phyloP scores from a whole-genome alignment of 2,888 invertebrate species.

The Anarsia innoxiella region DNA sequence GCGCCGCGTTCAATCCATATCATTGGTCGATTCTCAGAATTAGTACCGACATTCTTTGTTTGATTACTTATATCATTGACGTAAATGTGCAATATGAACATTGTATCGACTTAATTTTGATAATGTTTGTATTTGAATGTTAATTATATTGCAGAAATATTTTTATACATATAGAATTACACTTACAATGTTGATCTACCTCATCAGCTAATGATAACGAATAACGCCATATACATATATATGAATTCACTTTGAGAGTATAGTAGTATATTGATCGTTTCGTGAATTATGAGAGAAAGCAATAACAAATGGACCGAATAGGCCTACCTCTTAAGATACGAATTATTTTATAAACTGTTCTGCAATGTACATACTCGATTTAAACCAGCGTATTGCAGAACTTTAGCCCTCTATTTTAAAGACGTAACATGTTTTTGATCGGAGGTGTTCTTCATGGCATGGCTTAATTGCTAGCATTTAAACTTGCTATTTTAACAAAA shows the following conservation, averaged over 20 bases:
- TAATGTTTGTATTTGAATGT: slow-evolving; percentile 72
- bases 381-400: too few relatives aligned
- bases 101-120: slow-evolving; percentile 63
- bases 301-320: slow-evolving; percentile 34
- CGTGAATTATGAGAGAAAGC: slow-evolving; percentile 14
- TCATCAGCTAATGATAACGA: slow-evolving; percentile 45
- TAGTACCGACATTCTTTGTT: slow-evolving; percentile 31
- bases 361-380: slow-evolving; percentile 1
- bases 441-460: too few relatives aligned
- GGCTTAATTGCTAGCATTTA: too few relatives aligned
- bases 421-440: neutral
- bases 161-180: slow-evolving; percentile 69
- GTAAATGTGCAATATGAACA: slow-evolving; percentile 62
- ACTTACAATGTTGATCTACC: slow-evolving; percentile 64
- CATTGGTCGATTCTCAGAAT: slow-evolving; percentile 33
- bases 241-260: neutral
- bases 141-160: slow-evolving; percentile 72
- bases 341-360: slow-evolving; percentile 16
- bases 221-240: slow-evolving; percentile 17
- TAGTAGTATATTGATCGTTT: neutral
- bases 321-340: slow-evolving; percentile 44
- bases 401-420: neutral
- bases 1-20: slow-evolving; percentile 29
- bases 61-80: slow-evolving; percentile 27
- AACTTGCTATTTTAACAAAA: too few relatives aligned